Evolutionary conservation across 2,888 invertebrate species (phyloP), one percentile per base, ranked within the genome.

Genomic region (Sesamia inferens): DNA sequence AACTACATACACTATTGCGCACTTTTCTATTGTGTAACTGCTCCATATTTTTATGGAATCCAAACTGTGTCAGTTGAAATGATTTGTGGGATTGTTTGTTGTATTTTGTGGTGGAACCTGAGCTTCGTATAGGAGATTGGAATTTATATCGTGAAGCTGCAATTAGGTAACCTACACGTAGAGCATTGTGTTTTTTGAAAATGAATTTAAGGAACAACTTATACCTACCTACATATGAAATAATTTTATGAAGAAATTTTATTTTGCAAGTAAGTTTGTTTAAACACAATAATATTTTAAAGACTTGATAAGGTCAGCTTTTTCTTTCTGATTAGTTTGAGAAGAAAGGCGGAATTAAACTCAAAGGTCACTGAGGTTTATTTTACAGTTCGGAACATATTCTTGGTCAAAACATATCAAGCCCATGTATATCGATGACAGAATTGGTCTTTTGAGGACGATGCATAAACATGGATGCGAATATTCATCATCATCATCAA

Each of bases 11-110:
- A 71, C 65, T 79, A 69, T 58, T 55, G 66, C 64, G 42, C 58
- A 63, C n/a, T 63, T 77, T 83, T 72, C 74, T 75, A 84, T 84
- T 84, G 74, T 84, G 58, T n/a, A 10, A 39, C 55, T 79, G 76
- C 57, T 82, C 85, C 66, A 79, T 82, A 86, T 81, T 84, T 78
- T 77, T 74, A 63, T 72, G 54, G 62, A 75, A 74, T 81, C 70
- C 76, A 65, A 44, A 71, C 64, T 71, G 68, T 61, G 75, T 81
- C 72, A 76, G 59, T 13, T 76, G 57, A 59, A 76, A 75, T 86
- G 82, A 78, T 81, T 70, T 78, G 66, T 84, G 55, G 63, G n/a
- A 48, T 65, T 5, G 51, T 44, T 61, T 55, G 4, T 19, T 57
- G 58, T 61, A 68, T 74, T 74, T 66, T 59, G 48, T 68, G 48